A percentile compares a stretch with the other conserved stretches of the same genome.
phyloP scores from a whole-genome alignment of 2,113 vertebrate species.

The Gorilla gorilla region DNA sequence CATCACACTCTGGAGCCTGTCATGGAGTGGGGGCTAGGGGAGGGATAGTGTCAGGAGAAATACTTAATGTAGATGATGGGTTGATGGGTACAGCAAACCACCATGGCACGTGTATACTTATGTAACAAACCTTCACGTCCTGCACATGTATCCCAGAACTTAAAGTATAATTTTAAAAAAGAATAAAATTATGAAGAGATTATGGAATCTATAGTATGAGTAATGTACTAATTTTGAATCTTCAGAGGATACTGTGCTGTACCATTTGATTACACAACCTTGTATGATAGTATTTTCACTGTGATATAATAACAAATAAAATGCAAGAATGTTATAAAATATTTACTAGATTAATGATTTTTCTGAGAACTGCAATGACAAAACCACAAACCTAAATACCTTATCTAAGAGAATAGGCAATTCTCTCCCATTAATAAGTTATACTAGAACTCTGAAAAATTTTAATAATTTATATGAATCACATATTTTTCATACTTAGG shows the following conservation, averaged over 20 bases:
- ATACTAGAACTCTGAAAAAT: neutral
- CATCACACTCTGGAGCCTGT: too few relatives aligned
- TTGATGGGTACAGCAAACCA: too few relatives aligned
- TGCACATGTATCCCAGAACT: too few relatives aligned
- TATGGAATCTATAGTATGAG: neutral
- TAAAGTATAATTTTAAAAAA: neutral
- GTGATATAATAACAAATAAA: neutral
- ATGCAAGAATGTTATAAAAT: neutral
- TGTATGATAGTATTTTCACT: neutral
- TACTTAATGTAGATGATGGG: too few relatives aligned
- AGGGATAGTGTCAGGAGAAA: too few relatives aligned
- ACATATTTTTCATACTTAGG: neutral
- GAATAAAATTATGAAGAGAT: neutral
- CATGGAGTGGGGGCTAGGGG: too few relatives aligned
- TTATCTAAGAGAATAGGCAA: neutral
- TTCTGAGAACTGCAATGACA: neutral
- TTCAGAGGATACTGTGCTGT: neutral
- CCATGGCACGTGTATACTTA: too few relatives aligned
- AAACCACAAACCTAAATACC: neutral
- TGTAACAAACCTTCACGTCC: too few relatives aligned
- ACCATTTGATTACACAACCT: neutral
- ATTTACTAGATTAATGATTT: neutral
- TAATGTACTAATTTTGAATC: neutral
- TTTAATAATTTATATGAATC: neutral
- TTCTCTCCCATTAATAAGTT: neutral